Base-by-base conservation (phyloP, 2,797 vertebrate species). In the Ptychadena robeensis region DNA sequence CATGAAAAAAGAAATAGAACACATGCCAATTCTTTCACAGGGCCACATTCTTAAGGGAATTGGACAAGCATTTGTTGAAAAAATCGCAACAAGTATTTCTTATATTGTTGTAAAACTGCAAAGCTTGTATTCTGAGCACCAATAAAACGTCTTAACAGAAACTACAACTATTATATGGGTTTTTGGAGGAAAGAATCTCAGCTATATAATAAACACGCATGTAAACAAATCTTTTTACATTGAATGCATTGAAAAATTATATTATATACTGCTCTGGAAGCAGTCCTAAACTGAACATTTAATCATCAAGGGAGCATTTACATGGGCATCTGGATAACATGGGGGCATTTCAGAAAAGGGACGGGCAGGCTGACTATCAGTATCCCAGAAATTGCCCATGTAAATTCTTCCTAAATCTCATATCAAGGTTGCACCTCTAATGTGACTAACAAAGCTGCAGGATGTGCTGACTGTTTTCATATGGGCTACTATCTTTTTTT, bases 1-100 rank as follows among this genome's bases (percentile, higher is more conserved):
- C 38, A 76, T 53, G 67, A 77, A 82, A 53, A 83, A 38, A 77
- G 32, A 63, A 83, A 83, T 63, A 82, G 53, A 71, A 82, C 25
- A 69, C 81, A 64, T 61, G 72, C 73, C 73, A 82, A 71, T 78
- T 82, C 63, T 28, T 82, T 38, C 57, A 64, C 53, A 9, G 14
- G 37, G 38, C 34, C 31, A 22, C 67, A 78, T 78, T 71, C 81
- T n/a, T 59, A 32, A 34, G 81, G 81, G 73, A 76, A 76, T 69
- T 59, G 37, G 32, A 68, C 38, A 59, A 68, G 64, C n/a, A 74
- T 68, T 48, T 30, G 40, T 69, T 76, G 28, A 27, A 76, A n/a
- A 76, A 76, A 76, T 82, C 40, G 53, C 64, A 69, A 82, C 72
- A 82, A 73, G 30, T 73, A 80, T 44, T 63, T 76, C 31, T 14